These are phyloP conservation scores for Temnothorax unifasciatus DNA, from an alignment of 2,888 invertebrate species.

Conservation along the genomic window DNA sequence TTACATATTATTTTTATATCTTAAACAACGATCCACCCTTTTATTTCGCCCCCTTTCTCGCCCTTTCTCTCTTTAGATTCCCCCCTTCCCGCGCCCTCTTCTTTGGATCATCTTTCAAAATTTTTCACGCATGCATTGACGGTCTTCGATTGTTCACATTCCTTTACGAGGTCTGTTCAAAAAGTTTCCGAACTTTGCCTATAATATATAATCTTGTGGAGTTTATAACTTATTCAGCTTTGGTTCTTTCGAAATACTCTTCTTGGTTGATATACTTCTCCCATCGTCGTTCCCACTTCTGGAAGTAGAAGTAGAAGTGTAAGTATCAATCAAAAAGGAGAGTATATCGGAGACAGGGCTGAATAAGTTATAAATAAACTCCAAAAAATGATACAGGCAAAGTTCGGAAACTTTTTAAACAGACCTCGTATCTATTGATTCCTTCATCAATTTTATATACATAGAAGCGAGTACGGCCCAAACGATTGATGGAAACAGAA, in stretches of 20 bases:
- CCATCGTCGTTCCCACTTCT: too few species aligned
- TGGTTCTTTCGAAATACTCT: not conserved
- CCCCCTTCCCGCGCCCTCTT: not conserved
- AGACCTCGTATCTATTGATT: not conserved
- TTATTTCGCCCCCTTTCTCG: constrained; percentile 63
- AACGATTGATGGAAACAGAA: constrained; percentile 22
- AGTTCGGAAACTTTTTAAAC: not conserved
- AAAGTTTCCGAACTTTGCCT: not conserved
- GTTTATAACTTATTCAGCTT: too few species aligned
- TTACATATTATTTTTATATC: constrained; percentile 44
- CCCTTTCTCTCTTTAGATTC: not conserved
- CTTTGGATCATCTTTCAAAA: not conserved
- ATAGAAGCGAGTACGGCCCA: not conserved
- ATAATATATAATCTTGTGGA: too few species aligned
- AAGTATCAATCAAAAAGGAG: too few species aligned
- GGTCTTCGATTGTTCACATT: not conserved
- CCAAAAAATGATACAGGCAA: not conserved
- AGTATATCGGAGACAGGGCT: not conserved
- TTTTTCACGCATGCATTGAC: not conserved
- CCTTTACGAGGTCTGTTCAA: not conserved
- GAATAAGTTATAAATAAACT: not conserved
- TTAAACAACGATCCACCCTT: constrained; percentile 79
- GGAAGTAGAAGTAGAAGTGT: too few species aligned
- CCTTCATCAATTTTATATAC: not conserved
- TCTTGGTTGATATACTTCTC: not conserved